Percentiles rank a stretch among this genome's conserved stretches.
Evolutionary conservation across 2,888 invertebrate genomes (phyloP).

Genomic region (Synanthedon tipuliformis): DNA sequence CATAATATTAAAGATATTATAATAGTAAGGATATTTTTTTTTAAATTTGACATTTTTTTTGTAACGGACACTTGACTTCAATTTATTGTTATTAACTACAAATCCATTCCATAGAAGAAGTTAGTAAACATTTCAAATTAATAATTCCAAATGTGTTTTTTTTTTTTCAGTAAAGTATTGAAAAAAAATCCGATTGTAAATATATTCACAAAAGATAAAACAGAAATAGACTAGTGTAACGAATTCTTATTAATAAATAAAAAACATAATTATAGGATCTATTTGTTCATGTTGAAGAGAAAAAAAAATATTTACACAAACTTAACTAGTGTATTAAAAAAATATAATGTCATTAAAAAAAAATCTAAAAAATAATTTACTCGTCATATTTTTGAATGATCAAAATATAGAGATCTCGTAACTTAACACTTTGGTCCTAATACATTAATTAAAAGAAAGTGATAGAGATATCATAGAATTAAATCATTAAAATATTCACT

Average conservation of each 20-base stretch:
- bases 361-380: slow-evolving; percentile 7
- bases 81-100: no score
- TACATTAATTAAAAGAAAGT: no score
- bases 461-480: no score
- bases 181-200: no score
- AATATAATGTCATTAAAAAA: slow-evolving; percentile 5
- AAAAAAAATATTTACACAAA: background rate
- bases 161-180: background rate
- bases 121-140: background rate
- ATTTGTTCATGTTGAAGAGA: background rate
- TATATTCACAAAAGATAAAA: slow-evolving; percentile 2
- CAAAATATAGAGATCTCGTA: slow-evolving; percentile 33
- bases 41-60: background rate
- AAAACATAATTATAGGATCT: slow-evolving; percentile 3
- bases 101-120: background rate
- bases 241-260: slow-evolving; percentile 12
- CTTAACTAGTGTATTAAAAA: slow-evolving; percentile 1
- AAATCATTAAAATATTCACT: no score
- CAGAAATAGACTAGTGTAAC: slow-evolving; percentile 32
- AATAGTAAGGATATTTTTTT: background rate
- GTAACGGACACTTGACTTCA: no score
- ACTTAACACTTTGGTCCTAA: slow-evolving; percentile 43
- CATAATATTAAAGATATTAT: background rate
- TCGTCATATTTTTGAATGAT: slow-evolving; percentile 27
- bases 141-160: background rate